phyloP scores from a whole-genome alignment of 2,797 vertebrate species.

The Tamandua tetradactyla region DNA sequence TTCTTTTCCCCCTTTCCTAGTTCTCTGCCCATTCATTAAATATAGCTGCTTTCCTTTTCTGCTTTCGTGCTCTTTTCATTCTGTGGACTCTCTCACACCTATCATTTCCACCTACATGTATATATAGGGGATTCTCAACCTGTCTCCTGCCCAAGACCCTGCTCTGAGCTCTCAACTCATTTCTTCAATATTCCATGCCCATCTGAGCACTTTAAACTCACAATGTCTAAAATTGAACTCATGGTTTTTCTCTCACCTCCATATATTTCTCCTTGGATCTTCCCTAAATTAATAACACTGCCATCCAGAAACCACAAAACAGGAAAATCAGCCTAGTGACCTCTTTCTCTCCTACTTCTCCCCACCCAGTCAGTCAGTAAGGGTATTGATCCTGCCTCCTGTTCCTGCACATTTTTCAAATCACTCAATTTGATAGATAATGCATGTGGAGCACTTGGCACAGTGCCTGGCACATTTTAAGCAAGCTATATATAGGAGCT shows the following conservation, averaged over 20 bases:
- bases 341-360: not conserved
- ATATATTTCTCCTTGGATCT: not conserved
- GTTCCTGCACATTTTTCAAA: not conserved
- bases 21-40: not conserved
- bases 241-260: not conserved
- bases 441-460: not conserved
- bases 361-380: not conserved
- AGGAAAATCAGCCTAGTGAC: not conserved
- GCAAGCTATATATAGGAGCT: too few relatives aligned
- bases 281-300: not conserved
- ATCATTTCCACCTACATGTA: not conserved
- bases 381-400: not conserved
- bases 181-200: not conserved
- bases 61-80: not conserved
- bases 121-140: not conserved
- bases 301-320: not conserved
- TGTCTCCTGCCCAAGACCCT: not conserved
- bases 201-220: not conserved
- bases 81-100: not conserved
- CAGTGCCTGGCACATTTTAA: too few relatives aligned
- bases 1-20: not conserved
- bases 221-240: not conserved
- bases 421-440: not conserved
- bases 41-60: not conserved
- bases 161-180: not conserved